These are phyloP conservation scores for Lydus trimaculatus DNA, from an alignment of 2,888 invertebrate genomes.

Conservation along the genomic window DNA sequence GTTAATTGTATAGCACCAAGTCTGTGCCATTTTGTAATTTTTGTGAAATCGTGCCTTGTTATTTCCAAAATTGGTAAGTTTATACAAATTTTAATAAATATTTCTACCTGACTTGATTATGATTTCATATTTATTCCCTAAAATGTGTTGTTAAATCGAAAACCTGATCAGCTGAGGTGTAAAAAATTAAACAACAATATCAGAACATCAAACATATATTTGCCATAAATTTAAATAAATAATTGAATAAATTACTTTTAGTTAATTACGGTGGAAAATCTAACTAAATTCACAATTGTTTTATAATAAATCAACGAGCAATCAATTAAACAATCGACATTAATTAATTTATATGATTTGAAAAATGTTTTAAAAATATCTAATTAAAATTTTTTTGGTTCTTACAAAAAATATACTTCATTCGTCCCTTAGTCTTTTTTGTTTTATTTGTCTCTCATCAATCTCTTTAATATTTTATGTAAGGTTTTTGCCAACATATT, in stretches of 20 bases:
- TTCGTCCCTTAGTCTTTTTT: not conserved
- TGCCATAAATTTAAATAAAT: not conserved
- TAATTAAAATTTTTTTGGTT: not conserved
- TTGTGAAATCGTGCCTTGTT: conserved; percentile 51
- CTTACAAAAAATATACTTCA: not conserved
- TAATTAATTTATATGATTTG: not conserved
- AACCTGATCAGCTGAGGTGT: too few relatives aligned
- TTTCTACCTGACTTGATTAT: conserved; percentile 20
- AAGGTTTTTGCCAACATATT: not conserved
- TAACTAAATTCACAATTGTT: not conserved
- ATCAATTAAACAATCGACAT: not conserved
- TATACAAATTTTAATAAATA: conserved; percentile 55
- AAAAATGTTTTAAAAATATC: not conserved
- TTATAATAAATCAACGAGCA: not conserved
- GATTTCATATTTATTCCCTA: not conserved
- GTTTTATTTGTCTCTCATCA: not conserved
- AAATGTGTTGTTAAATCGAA: too few relatives aligned
- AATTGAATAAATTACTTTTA: not conserved
- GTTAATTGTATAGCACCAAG: conserved; percentile 49
- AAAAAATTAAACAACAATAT: not conserved
- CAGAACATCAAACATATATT: not conserved
- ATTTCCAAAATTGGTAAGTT: conserved; percentile 51
- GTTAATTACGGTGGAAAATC: not conserved
- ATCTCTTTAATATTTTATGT: not conserved
- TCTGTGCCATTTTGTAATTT: conserved; percentile 53